Evolutionary conservation across 2,797 vertebrate genomes (phyloP), one percentile per base, ranked within the genome.

Genomic region (Synanceia verrucosa): DNA sequence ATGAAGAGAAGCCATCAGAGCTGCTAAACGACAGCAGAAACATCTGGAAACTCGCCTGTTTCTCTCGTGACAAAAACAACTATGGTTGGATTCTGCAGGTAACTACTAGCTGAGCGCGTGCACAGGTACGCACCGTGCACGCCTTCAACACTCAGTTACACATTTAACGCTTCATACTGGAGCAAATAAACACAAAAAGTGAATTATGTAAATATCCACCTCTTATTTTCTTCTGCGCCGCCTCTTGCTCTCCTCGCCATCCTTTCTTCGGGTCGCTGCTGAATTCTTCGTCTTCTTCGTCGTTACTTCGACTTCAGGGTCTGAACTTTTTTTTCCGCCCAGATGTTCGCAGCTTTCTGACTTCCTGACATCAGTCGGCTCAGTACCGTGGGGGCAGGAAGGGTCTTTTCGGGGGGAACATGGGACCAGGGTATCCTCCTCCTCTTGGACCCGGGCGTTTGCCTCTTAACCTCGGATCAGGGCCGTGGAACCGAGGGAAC

Each of bases 351-450:
- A 39, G 52, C 41, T 24, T 57, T 70, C 47, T 4, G 29, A 28
- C 39, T 36, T 57, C 37, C 4, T 41, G 53, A 12, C 46, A 13
- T 50, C 70, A 63, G 57, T 52, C 16, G 34, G 11, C 63, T 98
- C 94, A 98, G 94, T 96, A 98, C 73, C 95, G 94, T 19, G 96
- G 97, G 26, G 96, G 96, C 34, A 91, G 93, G 79, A 95, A 97
- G 10, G 97, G 97, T 87, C 97, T 96, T 90, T 98, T 97, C 0
- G 96, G 97, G 53, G 93, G 88, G 43, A 96, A 97, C 90, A 96
- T 95, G 0, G 95, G 96, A 36, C 94, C 84, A 62, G 77, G 78
- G 65, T 88, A 73, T 1, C 91, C 93, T 2, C 94, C 90, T 58
- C 88, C 86, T 83, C 92, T 87, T 2, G 95, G 95, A 53, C 93